Evolutionary conservation across 2,888 invertebrate species (phyloP).

Genomic region (Coelopa pilipes): DNA sequence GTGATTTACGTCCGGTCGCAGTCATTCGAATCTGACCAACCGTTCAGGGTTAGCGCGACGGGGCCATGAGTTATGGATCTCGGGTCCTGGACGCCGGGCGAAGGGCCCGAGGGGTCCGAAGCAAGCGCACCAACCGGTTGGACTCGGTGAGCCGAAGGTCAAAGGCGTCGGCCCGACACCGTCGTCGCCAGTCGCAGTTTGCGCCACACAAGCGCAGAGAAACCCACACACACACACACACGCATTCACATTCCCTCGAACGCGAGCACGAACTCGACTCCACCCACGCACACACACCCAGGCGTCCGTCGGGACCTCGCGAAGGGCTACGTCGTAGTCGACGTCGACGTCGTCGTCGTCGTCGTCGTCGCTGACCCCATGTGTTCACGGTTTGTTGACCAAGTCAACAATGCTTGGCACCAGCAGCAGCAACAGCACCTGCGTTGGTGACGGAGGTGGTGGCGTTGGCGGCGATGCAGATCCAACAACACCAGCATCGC

Average conservation of each 20-base stretch:
- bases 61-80: no score
- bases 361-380: constrained; percentile 16
- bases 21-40: no score
- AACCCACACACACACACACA: background rate
- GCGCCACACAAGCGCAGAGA: background rate
- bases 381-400: constrained; percentile 30
- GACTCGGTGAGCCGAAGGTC: no score
- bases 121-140: no score
- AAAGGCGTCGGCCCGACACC: no score
- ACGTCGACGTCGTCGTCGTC: background rate
- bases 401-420: constrained; percentile 23
- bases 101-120: no score
- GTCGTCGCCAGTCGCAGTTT: background rate
- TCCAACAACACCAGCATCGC: constrained; percentile 11
- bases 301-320: no score
- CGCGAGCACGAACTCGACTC: background rate
- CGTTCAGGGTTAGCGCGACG: no score
- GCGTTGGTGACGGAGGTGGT: background rate
- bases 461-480: background rate
- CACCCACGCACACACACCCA: background rate
- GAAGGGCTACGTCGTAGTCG: background rate
- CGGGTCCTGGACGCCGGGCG: no score
- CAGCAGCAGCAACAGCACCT: constrained; percentile 6
- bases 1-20: no score
- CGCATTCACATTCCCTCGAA: background rate